Evolutionary conservation across 2,888 invertebrate species (phyloP).

Genomic region (Cerceris ruficornis): DNA sequence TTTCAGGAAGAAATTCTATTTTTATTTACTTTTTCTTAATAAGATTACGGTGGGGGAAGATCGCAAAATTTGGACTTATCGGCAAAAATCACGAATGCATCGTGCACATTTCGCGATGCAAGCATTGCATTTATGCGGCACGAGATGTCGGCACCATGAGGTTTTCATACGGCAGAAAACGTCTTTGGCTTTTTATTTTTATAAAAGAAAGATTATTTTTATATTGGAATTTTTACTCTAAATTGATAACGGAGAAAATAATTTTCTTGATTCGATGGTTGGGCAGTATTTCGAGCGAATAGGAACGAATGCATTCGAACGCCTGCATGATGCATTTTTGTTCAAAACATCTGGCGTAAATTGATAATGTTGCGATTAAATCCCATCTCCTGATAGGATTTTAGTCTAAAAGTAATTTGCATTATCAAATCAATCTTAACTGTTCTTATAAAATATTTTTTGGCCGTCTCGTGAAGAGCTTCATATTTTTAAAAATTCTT

Average conservation of each 20-base stretch:
- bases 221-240: neutral
- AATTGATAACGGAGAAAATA: neutral
- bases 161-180: constrained; percentile 18
- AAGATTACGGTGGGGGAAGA: neutral
- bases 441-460: too few relatives aligned
- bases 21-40: neutral
- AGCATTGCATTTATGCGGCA: neutral
- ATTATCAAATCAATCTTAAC: too few relatives aligned
- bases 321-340: too few relatives aligned
- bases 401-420: too few relatives aligned
- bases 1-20: too few relatives aligned
- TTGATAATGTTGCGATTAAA: too few relatives aligned
- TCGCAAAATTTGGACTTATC: constrained; percentile 17
- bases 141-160: constrained; percentile 37
- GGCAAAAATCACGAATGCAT: neutral
- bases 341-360: too few relatives aligned
- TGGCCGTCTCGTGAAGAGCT: too few relatives aligned
- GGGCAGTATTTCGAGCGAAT: neutral
- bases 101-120: neutral
- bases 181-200: constrained; percentile 44
- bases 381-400: too few relatives aligned
- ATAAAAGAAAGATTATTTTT: constrained; percentile 4
- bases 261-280: too few relatives aligned
- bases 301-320: too few relatives aligned
- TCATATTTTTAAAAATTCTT: too few relatives aligned